phyloP scores from a whole-genome alignment of 2,888 invertebrate species.

The Drosophila cyrtoloma region DNA sequence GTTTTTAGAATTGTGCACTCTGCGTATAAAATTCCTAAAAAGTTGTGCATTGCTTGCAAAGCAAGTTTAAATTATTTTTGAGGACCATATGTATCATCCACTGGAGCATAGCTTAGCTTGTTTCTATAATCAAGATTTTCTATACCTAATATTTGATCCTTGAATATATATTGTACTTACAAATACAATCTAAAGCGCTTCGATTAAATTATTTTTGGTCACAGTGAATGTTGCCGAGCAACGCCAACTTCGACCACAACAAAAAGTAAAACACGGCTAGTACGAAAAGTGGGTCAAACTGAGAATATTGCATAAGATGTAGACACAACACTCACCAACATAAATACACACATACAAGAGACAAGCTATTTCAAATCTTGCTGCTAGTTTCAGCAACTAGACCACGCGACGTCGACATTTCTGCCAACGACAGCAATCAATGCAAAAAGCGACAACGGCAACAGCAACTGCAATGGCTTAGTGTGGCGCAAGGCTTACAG shows the following conservation, averaged over 20 bases:
- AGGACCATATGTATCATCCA: not conserved
- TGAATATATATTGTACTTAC: not conserved
- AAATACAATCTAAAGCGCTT: conserved; percentile 25
- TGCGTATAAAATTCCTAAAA: not conserved
- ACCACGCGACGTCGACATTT: conserved; percentile 67
- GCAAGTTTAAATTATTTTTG: not conserved
- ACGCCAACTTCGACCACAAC: conserved; percentile 56
- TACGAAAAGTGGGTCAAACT: conserved; percentile 75
- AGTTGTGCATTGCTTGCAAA: not conserved
- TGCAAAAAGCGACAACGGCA: conserved; percentile 29
- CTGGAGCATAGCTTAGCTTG: not conserved
- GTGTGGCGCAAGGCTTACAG: conserved; percentile 67
- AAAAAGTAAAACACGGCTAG: conserved; percentile 61
- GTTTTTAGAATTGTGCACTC: not conserved
- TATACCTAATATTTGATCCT: not conserved
- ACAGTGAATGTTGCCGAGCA: conserved; percentile 73
- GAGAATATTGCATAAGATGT: conserved; percentile 79
- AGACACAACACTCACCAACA: conserved; percentile 67
- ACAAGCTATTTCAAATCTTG: conserved; percentile 72
- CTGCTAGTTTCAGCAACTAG: conserved; percentile 72
- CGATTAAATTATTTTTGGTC: conserved; percentile 59
- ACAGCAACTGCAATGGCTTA: conserved; percentile 11
- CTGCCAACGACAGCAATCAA: conserved; percentile 44
- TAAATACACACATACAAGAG: conserved; percentile 28
- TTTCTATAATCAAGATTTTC: not conserved